phyloP scores from a whole-genome alignment of 92 coral and sea anemone species.

The Parazoanthus darwini region DNA sequence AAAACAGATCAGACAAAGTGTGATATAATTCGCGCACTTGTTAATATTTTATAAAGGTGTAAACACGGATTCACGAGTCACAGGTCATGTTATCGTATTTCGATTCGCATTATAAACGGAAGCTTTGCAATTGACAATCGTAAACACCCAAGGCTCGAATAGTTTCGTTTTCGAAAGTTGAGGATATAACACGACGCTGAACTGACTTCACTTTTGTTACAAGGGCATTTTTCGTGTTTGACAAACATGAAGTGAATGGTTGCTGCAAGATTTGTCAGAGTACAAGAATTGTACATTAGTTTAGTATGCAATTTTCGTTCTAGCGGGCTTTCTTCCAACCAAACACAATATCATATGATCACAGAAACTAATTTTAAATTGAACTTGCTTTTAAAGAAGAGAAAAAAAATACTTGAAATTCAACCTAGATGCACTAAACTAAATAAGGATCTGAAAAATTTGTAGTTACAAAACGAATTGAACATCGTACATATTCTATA shows the following conservation, averaged over 20 bases:
- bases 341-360: not conserved
- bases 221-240: too few relatives aligned
- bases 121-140: not conserved
- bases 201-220: not conserved
- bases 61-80: not conserved
- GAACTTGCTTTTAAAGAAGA: too few relatives aligned
- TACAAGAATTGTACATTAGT: not conserved
- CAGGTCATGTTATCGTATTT: too few relatives aligned
- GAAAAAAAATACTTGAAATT: not conserved
- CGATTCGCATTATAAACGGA: not conserved
- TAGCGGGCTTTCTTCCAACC: not conserved
- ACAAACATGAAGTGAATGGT: too few relatives aligned
- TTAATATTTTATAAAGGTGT: too few relatives aligned
- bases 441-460: too few relatives aligned
- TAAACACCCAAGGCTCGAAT: not conserved
- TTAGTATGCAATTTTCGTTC: not conserved
- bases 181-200: not conserved
- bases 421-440: too few relatives aligned
- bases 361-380: too few relatives aligned
- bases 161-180: not conserved
- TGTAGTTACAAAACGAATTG: too few relatives aligned
- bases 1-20: not conserved
- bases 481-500: too few relatives aligned
- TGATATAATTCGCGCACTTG: not conserved
- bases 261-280: not conserved